Evolutionary conservation across 2,113 vertebrate species (phyloP).

Genomic region (Craseonycteris thonglongyai): DNA sequence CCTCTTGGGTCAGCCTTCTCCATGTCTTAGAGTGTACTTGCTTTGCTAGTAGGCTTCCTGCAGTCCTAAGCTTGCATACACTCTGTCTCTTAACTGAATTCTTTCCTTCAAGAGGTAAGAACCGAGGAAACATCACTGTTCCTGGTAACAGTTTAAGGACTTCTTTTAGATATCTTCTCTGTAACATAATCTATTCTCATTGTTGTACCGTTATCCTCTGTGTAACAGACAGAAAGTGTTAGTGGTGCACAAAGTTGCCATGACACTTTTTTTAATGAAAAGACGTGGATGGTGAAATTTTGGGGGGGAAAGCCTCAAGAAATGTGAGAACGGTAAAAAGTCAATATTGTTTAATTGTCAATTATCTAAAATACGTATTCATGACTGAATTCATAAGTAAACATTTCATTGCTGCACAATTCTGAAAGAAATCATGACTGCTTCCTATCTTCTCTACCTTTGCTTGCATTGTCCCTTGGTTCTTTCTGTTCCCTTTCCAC

Average conservation of each 20-base stretch:
- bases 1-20: too few species aligned
- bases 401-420: background rate
- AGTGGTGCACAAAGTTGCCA: background rate
- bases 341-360: background rate
- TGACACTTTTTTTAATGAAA: background rate
- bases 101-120: too few species aligned
- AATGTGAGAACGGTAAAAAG: background rate
- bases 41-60: too few species aligned
- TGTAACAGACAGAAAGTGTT: background rate
- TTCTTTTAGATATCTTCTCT: background rate
- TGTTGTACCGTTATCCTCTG: rapidly evolving
- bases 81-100: too few species aligned
- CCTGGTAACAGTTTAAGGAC: background rate
- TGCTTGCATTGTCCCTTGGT: background rate
- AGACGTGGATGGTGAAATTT: background rate
- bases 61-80: too few species aligned
- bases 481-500: background rate
- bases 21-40: too few species aligned
- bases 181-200: background rate
- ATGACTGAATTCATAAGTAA: background rate
- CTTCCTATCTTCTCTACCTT: background rate
- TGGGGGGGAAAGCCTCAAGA: background rate
- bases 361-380: background rate
- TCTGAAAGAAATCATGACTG: background rate
- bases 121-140: too few species aligned